These are phyloP conservation scores for Galagoides demidoff DNA, from an alignment of 2,797 vertebrate species.

Conservation along the genomic window DNA sequence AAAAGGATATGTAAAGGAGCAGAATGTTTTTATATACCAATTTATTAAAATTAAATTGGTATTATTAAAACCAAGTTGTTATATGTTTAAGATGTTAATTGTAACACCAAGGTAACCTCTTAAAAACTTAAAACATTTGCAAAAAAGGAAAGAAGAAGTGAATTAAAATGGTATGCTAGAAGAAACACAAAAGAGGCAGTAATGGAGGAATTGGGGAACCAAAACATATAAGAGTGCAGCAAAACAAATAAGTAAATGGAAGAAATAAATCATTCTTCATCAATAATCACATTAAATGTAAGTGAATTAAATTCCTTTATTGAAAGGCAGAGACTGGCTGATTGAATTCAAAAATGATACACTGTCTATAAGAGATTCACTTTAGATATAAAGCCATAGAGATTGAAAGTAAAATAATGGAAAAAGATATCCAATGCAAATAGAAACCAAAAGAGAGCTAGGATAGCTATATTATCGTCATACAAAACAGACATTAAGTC, in stretches of 20 bases:
- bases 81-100: conserved; percentile 32
- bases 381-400: conserved; percentile 26
- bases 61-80: neutral
- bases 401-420: neutral
- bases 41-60: neutral
- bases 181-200: neutral
- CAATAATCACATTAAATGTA: neutral
- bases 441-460: neutral
- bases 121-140: neutral
- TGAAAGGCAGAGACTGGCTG: conserved; percentile 27
- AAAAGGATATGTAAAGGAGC: neutral
- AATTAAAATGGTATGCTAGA: conserved; percentile 20
- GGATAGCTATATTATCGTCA: neutral
- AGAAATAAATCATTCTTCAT: neutral
- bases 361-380: neutral
- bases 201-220: neutral
- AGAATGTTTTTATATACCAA: neutral
- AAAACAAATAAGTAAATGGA: neutral
- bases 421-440: neutral
- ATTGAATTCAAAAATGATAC: conserved; percentile 5
- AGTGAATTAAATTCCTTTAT: conserved; percentile 7
- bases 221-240: neutral
- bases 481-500: neutral
- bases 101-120: neutral
- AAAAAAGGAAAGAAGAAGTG: neutral